A percentile compares a stretch with the other conserved stretches of the same genome.
These are phyloP conservation scores for Pogonus chalceus DNA, from an alignment of 1,140 invertebrate species.

Conservation along the genomic window DNA sequence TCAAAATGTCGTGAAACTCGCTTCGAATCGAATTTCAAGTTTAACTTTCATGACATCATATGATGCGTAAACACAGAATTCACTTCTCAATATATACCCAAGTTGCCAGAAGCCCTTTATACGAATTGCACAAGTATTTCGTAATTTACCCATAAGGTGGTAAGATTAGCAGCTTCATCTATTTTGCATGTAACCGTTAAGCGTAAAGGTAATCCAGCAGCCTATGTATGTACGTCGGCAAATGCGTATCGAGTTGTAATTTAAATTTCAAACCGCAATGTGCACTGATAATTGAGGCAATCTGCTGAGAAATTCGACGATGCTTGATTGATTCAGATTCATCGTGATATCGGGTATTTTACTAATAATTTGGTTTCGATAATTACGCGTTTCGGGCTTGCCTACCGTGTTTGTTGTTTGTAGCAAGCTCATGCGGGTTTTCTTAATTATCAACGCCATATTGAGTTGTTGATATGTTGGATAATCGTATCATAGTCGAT, in stretches of 20 bases:
- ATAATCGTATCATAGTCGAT: no score
- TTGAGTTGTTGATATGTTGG: not conserved
- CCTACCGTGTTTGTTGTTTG: not conserved
- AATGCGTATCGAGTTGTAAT: slow-evolving; percentile 1
- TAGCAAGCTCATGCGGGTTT: slow-evolving; percentile 1
- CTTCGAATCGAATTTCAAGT: slow-evolving; percentile 1
- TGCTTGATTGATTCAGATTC: not conserved
- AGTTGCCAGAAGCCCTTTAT: no score
- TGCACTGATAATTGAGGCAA: not conserved
- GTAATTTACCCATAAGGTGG: not conserved
- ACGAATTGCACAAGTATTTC: no score
- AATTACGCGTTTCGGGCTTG: not conserved
- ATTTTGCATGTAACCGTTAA: not conserved
- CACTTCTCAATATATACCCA: not conserved
- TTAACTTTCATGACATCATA: slow-evolving; percentile 4
- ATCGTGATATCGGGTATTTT: not conserved
- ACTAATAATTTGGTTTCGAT: not conserved
- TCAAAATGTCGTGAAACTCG: not conserved
- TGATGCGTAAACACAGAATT: not conserved
- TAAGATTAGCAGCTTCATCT: slow-evolving; percentile 1
- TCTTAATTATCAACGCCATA: not conserved
- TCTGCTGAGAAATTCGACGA: not conserved
- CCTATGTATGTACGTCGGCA: not conserved
- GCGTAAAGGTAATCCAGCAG: slow-evolving; percentile 1
- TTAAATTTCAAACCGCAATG: not conserved